Conservation (phyloP, 2,113 vertebrate genomes). For the Colistium nudipinnis region DNA sequence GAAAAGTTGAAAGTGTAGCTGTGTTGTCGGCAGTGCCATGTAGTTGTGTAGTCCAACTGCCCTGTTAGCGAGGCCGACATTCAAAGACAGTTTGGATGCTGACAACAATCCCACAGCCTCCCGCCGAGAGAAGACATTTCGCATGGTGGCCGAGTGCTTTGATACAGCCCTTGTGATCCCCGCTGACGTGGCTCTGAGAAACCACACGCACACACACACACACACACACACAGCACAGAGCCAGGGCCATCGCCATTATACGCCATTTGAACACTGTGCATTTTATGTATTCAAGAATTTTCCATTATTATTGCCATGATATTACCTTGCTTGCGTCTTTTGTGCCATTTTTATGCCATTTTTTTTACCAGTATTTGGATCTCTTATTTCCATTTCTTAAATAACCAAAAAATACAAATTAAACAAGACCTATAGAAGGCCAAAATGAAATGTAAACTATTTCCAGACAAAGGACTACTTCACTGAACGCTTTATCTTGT, state of each 20-base stretch:
- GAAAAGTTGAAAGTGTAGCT: conserved; percentile 75
- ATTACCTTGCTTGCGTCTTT: conserved; percentile 13
- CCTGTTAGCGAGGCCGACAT: conserved; percentile 80
- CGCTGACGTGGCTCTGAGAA: conserved; percentile 68
- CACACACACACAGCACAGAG: conserved; percentile 50
- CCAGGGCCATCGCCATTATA: conserved; percentile 66
- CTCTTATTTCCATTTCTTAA: conserved; percentile 25
- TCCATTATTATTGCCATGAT: conserved; percentile 63
- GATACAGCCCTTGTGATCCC: conserved; percentile 82
- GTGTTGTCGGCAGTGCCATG: conserved; percentile 69
- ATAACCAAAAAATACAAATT: neutral
- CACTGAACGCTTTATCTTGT: conserved; percentile 36
- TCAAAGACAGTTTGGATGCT: conserved; percentile 77
- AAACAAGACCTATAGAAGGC: neutral
- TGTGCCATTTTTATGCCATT: conserved; percentile 51
- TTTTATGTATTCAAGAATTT: conserved; percentile 67
- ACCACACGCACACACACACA: conserved; percentile 35
- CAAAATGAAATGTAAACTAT: conserved; percentile 9
- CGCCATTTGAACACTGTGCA: conserved; percentile 61
- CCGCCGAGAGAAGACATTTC: conserved; percentile 80
- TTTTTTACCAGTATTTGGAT: conserved; percentile 29
- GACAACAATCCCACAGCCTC: conserved; percentile 78
- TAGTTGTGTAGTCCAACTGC: conserved; percentile 70
- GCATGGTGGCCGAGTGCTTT: conserved; percentile 76
- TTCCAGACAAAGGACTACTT: conserved; percentile 11